These are phyloP conservation scores for Petrocephalus sullivani DNA, from an alignment of 2,797 vertebrate species.

Conservation along the genomic window DNA sequence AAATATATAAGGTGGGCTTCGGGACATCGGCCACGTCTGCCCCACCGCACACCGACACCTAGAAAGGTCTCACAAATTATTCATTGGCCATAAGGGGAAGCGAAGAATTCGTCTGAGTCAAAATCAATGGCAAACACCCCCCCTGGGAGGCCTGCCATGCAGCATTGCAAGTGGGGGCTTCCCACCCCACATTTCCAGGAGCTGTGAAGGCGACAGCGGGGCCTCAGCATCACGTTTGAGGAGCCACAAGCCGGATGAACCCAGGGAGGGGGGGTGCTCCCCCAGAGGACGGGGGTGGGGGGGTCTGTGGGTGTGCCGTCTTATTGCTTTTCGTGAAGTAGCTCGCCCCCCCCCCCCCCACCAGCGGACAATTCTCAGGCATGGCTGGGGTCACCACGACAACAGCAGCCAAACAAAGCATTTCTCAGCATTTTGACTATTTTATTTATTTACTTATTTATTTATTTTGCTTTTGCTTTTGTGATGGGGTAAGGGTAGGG, in stretches of 20 bases:
- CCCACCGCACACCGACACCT: neutral
- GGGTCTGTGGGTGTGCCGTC: neutral
- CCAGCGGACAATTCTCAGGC: slow-evolving; percentile 69
- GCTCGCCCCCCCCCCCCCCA: slow-evolving; percentile 58
- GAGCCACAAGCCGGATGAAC: neutral
- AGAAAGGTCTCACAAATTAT: neutral
- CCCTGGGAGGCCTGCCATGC: neutral
- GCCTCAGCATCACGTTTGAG: neutral
- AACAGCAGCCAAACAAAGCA: slow-evolving; percentile 79
- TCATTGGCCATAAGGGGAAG: neutral
- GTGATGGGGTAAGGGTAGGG: slow-evolving; percentile 51
- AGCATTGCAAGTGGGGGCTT: neutral
- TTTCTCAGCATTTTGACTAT: slow-evolving; percentile 61
- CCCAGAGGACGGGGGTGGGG: neutral
- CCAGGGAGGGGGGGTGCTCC: neutral
- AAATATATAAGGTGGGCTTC: neutral
- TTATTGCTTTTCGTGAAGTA: slow-evolving; percentile 53
- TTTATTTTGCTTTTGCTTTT: slow-evolving; percentile 62
- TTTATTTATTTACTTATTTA: no score
- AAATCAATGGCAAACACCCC: slow-evolving; percentile 37
- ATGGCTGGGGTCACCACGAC: slow-evolving; percentile 74
- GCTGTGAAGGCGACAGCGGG: neutral
- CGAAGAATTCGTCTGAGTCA: slow-evolving; percentile 1
- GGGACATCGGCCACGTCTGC: neutral
- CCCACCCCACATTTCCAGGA: neutral